Conservation (phyloP, 2,797 vertebrate genomes). For the Arnoldichthys spilopterus region DNA sequence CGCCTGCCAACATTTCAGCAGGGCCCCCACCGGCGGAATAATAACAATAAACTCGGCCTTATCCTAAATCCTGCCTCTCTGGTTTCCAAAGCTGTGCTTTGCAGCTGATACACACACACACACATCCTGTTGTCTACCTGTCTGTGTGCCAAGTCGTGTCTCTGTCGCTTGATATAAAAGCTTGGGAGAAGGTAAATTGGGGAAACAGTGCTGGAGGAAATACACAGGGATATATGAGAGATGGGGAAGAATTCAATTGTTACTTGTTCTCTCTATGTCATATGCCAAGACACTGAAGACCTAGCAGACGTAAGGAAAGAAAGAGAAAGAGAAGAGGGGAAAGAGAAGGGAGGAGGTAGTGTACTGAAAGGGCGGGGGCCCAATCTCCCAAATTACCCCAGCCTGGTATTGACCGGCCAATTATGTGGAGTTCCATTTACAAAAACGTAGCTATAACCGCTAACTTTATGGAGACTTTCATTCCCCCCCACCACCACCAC, state of each 20-base stretch:
- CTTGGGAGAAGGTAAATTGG: background rate
- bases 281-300: conserved; percentile 16
- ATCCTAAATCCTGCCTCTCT: conserved; percentile 28
- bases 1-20: conserved; percentile 50
- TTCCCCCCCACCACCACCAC: conserved; percentile 44
- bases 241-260: conserved; percentile 7
- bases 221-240: background rate
- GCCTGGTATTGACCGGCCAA: conserved; percentile 87
- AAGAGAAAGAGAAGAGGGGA: conserved; percentile 34
- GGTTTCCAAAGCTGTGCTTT: conserved; percentile 2
- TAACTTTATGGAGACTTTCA: conserved; percentile 89
- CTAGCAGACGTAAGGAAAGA: background rate
- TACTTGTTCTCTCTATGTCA: conserved; percentile 9
- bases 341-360: conserved; percentile 49
- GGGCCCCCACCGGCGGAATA: conserved; percentile 30
- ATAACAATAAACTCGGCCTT: conserved; percentile 43
- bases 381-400: conserved; percentile 82
- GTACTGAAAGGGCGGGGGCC: conserved; percentile 60
- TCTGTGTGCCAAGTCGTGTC: conserved; percentile 38
- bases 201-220: conserved; percentile 10
- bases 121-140: conserved; percentile 46
- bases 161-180: conserved; percentile 28
- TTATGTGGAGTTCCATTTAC: conserved; percentile 93
- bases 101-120: conserved; percentile 34
- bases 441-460: conserved; percentile 87